phyloP scores from a whole-genome alignment of 2,113 vertebrate genomes.

The Pardalotus punctatus region DNA sequence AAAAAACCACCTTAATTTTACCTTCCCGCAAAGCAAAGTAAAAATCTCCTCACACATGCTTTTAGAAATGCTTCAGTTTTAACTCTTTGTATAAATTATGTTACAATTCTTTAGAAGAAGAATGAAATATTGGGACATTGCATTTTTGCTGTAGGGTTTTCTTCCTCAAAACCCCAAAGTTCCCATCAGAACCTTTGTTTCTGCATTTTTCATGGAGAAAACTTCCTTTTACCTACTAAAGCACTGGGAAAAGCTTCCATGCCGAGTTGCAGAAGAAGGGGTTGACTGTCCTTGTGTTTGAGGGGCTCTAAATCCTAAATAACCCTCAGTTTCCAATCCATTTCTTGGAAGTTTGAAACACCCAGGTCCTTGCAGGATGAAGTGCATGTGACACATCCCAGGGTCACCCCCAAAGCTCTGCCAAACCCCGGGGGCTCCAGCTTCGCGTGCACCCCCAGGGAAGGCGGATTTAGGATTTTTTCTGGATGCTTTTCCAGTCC shows the following conservation, averaged over 20 bases:
- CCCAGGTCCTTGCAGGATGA: not conserved
- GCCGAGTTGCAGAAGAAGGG: not conserved
- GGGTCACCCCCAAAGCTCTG: not conserved
- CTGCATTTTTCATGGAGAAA: not conserved
- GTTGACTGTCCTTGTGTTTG: not conserved
- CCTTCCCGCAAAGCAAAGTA: not conserved
- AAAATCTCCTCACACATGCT: not conserved
- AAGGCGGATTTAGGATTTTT: not conserved
- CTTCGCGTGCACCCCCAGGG: not conserved
- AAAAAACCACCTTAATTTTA: not conserved
- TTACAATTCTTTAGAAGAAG: not conserved
- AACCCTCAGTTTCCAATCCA: not conserved
- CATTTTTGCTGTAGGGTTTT: not conserved
- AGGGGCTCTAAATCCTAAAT: not conserved
- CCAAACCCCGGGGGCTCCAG: not conserved
- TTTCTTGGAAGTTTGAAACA: not conserved
- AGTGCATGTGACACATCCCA: not conserved
- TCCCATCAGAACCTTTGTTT: not conserved
- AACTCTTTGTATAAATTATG: not conserved
- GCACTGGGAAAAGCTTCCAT: not conserved
- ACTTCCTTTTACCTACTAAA: not conserved
- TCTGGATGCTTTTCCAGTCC: not conserved
- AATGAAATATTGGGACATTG: not conserved
- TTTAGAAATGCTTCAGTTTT: not conserved
- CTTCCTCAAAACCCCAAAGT: not conserved